phyloP scores from a whole-genome alignment of 2,113 vertebrate genomes.

The Heptranchias perlo region DNA sequence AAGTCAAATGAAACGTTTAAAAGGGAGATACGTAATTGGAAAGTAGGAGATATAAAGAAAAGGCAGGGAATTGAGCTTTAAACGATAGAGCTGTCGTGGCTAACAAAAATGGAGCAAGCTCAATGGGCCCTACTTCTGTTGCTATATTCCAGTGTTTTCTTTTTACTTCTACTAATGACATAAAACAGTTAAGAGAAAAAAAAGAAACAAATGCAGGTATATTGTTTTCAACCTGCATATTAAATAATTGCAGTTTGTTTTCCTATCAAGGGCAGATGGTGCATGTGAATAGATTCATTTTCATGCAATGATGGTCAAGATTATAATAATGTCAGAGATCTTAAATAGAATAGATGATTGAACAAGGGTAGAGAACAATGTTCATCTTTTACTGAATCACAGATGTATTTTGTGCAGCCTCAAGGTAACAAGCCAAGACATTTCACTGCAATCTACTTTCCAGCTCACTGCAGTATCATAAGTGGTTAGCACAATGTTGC shows the following conservation, averaged over 20 bases:
- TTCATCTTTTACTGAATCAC: background rate
- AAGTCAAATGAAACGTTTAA: background rate
- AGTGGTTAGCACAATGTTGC: background rate
- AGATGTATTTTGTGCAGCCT: background rate
- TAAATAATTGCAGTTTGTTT: background rate
- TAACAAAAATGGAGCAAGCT: background rate
- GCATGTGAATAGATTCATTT: background rate
- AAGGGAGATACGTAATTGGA: background rate
- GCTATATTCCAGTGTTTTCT: background rate
- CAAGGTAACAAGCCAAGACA: background rate
- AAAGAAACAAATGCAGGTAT: background rate
- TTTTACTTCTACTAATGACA: background rate
- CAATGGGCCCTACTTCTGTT: background rate
- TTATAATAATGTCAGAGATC: background rate
- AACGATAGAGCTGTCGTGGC: background rate
- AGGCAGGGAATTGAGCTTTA: background rate
- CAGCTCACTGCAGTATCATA: background rate
- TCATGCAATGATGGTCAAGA: background rate
- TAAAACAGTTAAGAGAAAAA: background rate
- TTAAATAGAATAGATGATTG: background rate
- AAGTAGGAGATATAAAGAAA: background rate
- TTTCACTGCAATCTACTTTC: background rate
- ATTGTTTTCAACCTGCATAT: background rate
- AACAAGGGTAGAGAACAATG: background rate
- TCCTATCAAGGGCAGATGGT: background rate